Evolutionary conservation across 2,113 vertebrate genomes (phyloP).

Genomic region (Chamaea fasciata): DNA sequence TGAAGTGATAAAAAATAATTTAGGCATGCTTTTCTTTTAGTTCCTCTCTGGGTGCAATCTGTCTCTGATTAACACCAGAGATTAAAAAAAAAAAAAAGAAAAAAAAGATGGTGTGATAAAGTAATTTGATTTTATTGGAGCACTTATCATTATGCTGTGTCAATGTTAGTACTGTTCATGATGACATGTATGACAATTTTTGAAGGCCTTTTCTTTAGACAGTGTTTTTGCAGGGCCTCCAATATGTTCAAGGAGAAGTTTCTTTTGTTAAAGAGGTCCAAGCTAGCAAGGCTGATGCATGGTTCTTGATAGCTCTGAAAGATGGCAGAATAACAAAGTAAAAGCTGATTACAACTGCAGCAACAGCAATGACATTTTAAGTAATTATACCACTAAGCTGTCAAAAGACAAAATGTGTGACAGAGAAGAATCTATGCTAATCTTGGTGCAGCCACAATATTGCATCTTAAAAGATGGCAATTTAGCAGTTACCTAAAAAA

Average conservation of each 20-base stretch:
- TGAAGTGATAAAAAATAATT: background rate
- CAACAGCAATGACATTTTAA: background rate
- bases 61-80: background rate
- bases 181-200: background rate
- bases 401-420: background rate
- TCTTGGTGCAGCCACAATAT: background rate
- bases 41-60: background rate
- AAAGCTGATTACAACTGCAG: background rate
- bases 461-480: background rate
- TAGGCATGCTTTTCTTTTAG: background rate
- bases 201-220: background rate
- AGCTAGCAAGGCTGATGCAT: background rate
- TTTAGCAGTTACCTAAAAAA: background rate
- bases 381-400: background rate
- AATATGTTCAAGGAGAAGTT: background rate
- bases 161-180: background rate
- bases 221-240: background rate
- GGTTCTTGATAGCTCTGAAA: background rate
- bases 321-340: background rate
- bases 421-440: background rate
- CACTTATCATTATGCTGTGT: background rate
- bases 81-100: background rate
- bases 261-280: background rate
- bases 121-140: background rate
- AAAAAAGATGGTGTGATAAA: background rate